Base-by-base conservation (phyloP, 2,888 invertebrate genomes). In the Drosophila quinaria region DNA sequence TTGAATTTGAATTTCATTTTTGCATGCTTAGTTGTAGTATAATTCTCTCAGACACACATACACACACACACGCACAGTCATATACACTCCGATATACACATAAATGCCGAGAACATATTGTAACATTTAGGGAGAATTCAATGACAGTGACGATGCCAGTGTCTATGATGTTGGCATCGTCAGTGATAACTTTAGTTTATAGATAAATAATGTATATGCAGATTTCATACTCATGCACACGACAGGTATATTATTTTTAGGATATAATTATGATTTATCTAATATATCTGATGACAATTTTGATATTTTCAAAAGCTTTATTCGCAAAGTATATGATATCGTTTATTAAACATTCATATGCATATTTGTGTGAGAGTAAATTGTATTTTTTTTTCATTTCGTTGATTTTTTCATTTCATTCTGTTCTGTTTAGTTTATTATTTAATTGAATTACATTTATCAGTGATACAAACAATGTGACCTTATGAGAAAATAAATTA, bases 391-490 rank as follows among this genome's bases (percentile, higher is more conserved):
- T 4, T 47, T 55, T 72, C 47, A n/a, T 19, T 19, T 39, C 64
- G 79, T 41, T 25, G 1, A 63, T 52, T 60, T 58, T 51, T 56
- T 56, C 39, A 22, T 46, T 59, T 87, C 22, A 13, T 51, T n/a
- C 10, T 17, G 4, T 35, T 51, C 19, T 13, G 49, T 54, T 74
- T 65, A 22, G 49, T 44, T 37, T 41, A 37, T 47, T 63, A 81
- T 90, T 61, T 51, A 81, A 70, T 73, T 67, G 49, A 76, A 70
- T 70, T 86, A 78, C 64, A 85, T 76, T 82, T 92, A 90, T 92
- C 89, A 92, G 92, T 92, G 92, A 92, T 92, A 92, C 87, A 90
- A 92, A 92, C 90, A 91, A 92, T 91, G 92, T 92, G 92, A 92
- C 92, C 92, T 92, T 92, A 92, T 90, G 73, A 84, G 79, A 76